phyloP scores from a whole-genome alignment of 2,888 invertebrate species.

The Pinctada fucata region DNA sequence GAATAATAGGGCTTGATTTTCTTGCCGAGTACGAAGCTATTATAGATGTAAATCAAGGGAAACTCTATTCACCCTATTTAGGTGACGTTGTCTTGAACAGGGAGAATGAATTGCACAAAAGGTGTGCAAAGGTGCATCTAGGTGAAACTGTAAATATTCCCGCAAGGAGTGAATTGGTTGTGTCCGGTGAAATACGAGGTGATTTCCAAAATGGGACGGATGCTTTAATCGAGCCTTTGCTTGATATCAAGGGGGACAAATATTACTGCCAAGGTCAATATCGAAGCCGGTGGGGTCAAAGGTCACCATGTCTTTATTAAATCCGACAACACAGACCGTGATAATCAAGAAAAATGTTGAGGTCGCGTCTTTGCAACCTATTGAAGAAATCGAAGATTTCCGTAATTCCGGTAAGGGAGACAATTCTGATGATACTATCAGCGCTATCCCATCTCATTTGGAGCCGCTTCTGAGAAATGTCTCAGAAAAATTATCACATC shows the following conservation, averaged over 20 bases:
- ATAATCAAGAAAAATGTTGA: not conserved
- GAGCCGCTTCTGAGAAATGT: too few species aligned
- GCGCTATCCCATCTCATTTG: too few species aligned
- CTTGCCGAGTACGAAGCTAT: slow-evolving; percentile 6
- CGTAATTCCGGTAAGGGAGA: not conserved
- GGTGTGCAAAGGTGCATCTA: not conserved
- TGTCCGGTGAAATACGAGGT: not conserved
- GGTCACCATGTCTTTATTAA: not conserved
- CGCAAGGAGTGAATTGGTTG: not conserved
- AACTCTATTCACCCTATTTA: not conserved
- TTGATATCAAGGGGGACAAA: not conserved
- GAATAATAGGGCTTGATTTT: slow-evolving; percentile 27
- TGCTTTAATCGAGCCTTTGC: slow-evolving; percentile 4
- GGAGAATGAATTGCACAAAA: not conserved
- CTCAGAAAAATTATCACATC: too few species aligned
- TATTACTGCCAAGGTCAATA: not conserved
- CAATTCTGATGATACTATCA: too few species aligned
- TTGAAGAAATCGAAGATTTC: not conserved
- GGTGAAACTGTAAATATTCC: not conserved
- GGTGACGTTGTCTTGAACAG: not conserved
- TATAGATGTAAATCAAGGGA: slow-evolving; percentile 15
- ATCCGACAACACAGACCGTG: slow-evolving; percentile 3
- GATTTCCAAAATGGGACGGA: not conserved
- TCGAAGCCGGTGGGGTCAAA: not conserved
- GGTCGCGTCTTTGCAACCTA: not conserved